These are phyloP conservation scores for Alaudala cheleensis DNA, from an alignment of 2,113 vertebrate genomes.

Conservation along the genomic window DNA sequence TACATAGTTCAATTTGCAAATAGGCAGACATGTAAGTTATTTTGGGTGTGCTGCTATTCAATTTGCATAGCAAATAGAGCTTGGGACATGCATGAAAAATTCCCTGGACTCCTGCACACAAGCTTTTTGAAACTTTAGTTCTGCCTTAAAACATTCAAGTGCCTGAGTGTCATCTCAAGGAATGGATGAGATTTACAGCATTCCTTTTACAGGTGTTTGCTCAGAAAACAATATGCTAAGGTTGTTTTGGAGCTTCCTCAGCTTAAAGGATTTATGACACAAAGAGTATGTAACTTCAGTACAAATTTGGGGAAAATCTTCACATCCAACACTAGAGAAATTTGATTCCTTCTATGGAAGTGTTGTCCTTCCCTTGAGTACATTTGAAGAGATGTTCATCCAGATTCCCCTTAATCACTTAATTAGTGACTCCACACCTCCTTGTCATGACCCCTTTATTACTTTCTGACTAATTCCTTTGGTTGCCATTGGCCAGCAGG, in stretches of 20 bases:
- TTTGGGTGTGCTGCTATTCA: neutral
- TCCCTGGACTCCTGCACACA: neutral
- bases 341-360: neutral
- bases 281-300: neutral
- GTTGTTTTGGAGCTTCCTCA: neutral
- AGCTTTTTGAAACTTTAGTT: neutral
- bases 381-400: neutral
- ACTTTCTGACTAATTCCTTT: neutral
- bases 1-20: neutral
- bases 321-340: neutral
- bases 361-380: neutral
- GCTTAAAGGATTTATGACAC: neutral
- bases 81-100: neutral
- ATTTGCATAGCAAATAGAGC: constrained; percentile 29
- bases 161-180: neutral
- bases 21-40: constrained; percentile 5
- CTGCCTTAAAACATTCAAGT: neutral
- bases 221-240: neutral
- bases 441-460: neutral
- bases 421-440: neutral
- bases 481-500: neutral
- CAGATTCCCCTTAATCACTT: neutral
- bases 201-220: neutral
- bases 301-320: neutral
- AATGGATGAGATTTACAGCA: neutral